A percentile compares a stretch with the other conserved stretches of the same genome.
Evolutionary conservation across 2,888 invertebrate genomes (phyloP).

Genomic region (Eupithecia subfuscata): DNA sequence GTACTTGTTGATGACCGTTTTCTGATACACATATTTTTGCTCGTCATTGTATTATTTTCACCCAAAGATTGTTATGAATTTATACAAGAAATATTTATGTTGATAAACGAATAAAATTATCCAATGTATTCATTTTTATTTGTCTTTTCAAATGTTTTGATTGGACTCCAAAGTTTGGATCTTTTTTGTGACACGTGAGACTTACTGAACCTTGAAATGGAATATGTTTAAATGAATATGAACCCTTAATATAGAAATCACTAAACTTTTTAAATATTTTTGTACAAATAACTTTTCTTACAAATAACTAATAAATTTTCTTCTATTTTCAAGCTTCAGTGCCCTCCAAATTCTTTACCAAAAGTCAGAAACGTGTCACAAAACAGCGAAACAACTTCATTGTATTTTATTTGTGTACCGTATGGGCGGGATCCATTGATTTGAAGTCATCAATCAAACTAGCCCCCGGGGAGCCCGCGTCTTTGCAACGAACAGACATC

Average conservation of each 20-base stretch:
- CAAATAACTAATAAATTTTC: background rate
- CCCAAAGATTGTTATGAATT: slow-evolving; percentile 85
- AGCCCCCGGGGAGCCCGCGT: slow-evolving; percentile 72
- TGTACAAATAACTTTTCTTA: background rate
- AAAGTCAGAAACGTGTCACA: slow-evolving; percentile 28
- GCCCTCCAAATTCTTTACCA: background rate
- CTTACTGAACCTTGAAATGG: slow-evolving; percentile 5
- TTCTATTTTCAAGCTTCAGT: background rate
- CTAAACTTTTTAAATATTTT: background rate
- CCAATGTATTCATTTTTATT: slow-evolving; percentile 56
- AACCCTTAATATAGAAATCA: background rate
- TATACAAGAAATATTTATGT: slow-evolving; percentile 84
- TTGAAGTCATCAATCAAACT: slow-evolving; percentile 84
- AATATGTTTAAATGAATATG: background rate
- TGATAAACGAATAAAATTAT: slow-evolving; percentile 82
- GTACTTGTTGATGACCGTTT: slow-evolving; percentile 31
- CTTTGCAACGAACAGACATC: slow-evolving; percentile 81
- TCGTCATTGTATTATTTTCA: slow-evolving; percentile 71
- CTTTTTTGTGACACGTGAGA: slow-evolving; percentile 45
- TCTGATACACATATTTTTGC: slow-evolving; percentile 50
- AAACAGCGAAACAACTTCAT: slow-evolving; percentile 10
- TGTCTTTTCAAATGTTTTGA: slow-evolving; percentile 56
- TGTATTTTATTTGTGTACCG: slow-evolving; percentile 40
- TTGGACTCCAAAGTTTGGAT: slow-evolving; percentile 66
- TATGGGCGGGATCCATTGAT: slow-evolving; percentile 78